Conservation (phyloP, 2,888 invertebrate species). For the Scaptodrosophila latifasciaeformis region DNA sequence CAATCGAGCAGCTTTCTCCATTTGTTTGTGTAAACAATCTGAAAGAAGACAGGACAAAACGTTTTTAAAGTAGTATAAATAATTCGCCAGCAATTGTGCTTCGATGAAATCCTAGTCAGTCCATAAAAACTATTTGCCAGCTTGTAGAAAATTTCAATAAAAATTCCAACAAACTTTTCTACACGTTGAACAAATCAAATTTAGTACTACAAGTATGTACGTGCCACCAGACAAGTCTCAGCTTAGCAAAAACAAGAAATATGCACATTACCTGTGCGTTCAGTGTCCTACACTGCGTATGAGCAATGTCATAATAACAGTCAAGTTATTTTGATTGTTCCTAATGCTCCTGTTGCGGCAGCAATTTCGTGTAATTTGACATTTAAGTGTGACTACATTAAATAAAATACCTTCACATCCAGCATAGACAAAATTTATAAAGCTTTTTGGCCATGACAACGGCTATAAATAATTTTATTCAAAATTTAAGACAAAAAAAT, state of each 20-base stretch:
- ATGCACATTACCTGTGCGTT: constrained; percentile 1
- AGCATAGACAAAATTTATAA: constrained; percentile 26
- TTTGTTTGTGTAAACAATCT: not conserved
- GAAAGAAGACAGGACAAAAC: too few species aligned
- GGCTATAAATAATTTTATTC: too few species aligned
- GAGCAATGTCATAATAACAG: constrained; percentile 20
- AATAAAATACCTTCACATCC: constrained; percentile 39
- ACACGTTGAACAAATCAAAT: too few species aligned
- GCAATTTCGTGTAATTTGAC: too few species aligned
- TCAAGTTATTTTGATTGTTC: constrained; percentile 8
- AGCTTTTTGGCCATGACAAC: too few species aligned
- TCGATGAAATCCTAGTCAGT: too few species aligned
- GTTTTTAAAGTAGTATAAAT: too few species aligned
- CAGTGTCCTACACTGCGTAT: constrained; percentile 28
- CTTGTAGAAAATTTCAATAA: too few species aligned
- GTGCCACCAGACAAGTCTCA: not conserved
- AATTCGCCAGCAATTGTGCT: too few species aligned
- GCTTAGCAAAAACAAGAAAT: not conserved
- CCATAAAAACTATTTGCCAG: too few species aligned
- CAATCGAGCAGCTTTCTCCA: not conserved
- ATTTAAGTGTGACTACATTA: constrained; percentile 29
- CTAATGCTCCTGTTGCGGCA: constrained; percentile 4
- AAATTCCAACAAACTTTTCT: too few species aligned
- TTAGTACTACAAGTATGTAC: not conserved
- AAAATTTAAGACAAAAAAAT: too few species aligned